Base-by-base conservation (phyloP, 1,140 invertebrate genomes). In the Oryctes rhinoceros region DNA sequence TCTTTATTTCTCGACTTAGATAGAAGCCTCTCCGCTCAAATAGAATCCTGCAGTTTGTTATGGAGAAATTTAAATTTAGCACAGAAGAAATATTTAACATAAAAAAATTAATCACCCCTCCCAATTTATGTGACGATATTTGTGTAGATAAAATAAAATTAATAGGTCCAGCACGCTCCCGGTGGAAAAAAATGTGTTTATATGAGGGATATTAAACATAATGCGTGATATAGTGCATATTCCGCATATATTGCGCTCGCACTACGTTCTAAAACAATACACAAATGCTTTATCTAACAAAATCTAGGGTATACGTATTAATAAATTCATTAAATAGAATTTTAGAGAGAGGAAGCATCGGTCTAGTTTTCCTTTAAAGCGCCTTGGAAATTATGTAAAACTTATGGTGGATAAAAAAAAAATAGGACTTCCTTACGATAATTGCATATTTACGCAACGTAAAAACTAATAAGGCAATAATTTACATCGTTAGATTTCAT, bases 41-140 rank as follows among this genome's bases (percentile, higher is more conserved):
- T 71, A 71, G 65, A 71, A 71, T 37, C 65, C 65, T 71, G 65
- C 65, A 71, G 65, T 71, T 71, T 71, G 65, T 71, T 71, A 71
- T 71, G 65, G 65, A 71, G 65, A 71, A 71, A 71, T 71, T 71
- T 71, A 71, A 71, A 71, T 71, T 71, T 71, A 71, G 65, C 65
- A 35, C 24, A 71, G 65, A 71, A 71, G 65, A 71, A 71, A 71
- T 71, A 71, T 71, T 71, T 71, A 37, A 71, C 24, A 71, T 71
- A 71, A 71, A 71, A n/a, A 71, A 71, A 71, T 71, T 71, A 71
- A 71, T 71, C 65, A 37, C 65, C 35, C 53, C 35, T 71, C 13
- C 65, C 65, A 71, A 71, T 71, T 71, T 71, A 24, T 71, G 65
- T 71, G 65, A 37, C 11, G 65, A 71, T 71, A 71, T 71, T 71